Conservation (phyloP, 2,797 vertebrate species). For the Podargus strigoides region DNA sequence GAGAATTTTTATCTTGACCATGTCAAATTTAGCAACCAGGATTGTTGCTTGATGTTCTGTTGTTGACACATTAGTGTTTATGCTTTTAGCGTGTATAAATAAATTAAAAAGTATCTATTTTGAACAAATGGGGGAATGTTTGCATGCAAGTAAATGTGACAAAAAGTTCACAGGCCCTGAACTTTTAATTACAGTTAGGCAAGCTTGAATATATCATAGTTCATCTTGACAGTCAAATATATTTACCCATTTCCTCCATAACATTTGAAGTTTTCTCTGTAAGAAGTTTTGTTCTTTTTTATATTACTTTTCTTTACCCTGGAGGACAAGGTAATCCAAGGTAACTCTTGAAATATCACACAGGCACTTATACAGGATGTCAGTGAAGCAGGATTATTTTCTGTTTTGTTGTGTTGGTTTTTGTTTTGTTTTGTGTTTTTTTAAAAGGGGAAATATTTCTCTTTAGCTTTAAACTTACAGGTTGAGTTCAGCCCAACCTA, state of each 20-base stretch:
- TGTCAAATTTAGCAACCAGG: not conserved
- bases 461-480: not conserved
- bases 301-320: not conserved
- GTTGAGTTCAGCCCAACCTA: rapidly evolving
- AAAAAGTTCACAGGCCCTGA: not conserved
- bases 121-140: not conserved
- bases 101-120: not conserved
- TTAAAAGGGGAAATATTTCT: not conserved
- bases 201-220: not conserved
- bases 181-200: not conserved
- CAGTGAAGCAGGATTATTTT: not conserved
- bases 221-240: not conserved
- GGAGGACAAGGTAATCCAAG: not conserved
- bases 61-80: not conserved
- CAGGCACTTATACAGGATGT: not conserved
- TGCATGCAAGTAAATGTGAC: not conserved
- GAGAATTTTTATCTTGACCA: not conserved
- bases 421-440: not conserved
- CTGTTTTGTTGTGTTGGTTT: not conserved
- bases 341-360: not conserved
- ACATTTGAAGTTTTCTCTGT: not conserved
- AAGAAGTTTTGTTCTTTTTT: not conserved
- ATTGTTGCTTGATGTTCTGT: not conserved
- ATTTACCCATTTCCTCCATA: not conserved
- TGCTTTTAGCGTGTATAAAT: not conserved